These are phyloP conservation scores for Acleris literana DNA, from an alignment of 2,888 invertebrate species.

Conservation along the genomic window DNA sequence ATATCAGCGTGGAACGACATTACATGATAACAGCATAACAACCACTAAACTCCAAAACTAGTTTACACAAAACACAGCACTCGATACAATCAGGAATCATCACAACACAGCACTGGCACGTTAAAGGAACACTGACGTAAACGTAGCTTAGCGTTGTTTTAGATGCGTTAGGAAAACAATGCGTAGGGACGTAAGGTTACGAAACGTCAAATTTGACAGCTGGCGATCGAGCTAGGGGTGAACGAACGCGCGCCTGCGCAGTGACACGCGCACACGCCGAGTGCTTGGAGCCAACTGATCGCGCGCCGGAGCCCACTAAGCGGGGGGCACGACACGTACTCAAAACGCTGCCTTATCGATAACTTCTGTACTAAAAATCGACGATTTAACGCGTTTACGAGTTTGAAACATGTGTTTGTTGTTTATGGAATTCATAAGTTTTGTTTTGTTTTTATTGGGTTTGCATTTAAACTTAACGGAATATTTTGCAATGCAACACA, in stretches of 20 bases:
- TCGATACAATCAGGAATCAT: constrained; percentile 49
- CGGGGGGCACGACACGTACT: constrained; percentile 69
- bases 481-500: not conserved
- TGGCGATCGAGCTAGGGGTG: constrained; percentile 49
- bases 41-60: constrained; percentile 53
- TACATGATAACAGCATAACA: constrained; percentile 72
- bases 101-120: constrained; percentile 67
- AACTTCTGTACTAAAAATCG: constrained; percentile 50
- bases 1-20: constrained; percentile 78
- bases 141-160: constrained; percentile 17
- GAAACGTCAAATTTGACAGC: constrained; percentile 76
- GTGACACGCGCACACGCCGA: constrained; percentile 32
- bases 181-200: constrained; percentile 54
- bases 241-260: constrained; percentile 34
- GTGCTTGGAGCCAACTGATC: constrained; percentile 37
- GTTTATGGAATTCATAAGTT: not conserved
- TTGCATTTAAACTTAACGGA: not conserved
- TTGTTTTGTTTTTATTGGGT: constrained; percentile 6
- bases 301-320: constrained; percentile 43
- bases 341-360: constrained; percentile 70
- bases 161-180: constrained; percentile 36
- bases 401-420: constrained; percentile 12
- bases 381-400: constrained; percentile 25
- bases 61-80: constrained; percentile 54
- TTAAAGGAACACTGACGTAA: constrained; percentile 54